Conservation (phyloP, 2,888 invertebrate genomes). For the Sminthurinus aureus region DNA sequence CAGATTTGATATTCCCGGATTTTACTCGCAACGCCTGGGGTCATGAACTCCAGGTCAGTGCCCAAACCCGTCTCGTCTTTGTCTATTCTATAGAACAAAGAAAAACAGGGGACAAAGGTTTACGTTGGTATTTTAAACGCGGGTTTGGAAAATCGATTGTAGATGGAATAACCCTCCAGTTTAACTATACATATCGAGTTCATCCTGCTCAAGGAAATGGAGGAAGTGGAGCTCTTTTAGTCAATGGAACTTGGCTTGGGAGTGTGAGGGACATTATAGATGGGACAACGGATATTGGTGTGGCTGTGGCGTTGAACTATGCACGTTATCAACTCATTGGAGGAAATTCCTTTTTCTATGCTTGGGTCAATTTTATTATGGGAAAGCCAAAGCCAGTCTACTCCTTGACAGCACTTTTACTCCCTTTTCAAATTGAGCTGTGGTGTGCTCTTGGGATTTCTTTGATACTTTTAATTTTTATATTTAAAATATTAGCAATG, state of each 20-base stretch:
- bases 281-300: conserved; percentile 16
- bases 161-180: conserved; percentile 9
- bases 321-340: conserved; percentile 24
- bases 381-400: conserved; percentile 27
- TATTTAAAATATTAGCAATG: background rate
- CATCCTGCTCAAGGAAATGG: conserved; percentile 25
- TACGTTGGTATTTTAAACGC: conserved; percentile 22
- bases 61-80: conserved; percentile 19
- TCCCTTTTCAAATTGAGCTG: conserved; percentile 20
- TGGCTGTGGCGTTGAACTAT: conserved; percentile 24
- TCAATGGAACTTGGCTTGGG: conserved; percentile 30
- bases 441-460: conserved; percentile 14
- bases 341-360: conserved; percentile 34
- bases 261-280: conserved; percentile 12
- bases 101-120: background rate
- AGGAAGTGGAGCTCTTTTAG: conserved; percentile 16
- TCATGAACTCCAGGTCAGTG: conserved; percentile 16
- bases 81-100: conserved; percentile 17
- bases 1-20: conserved; percentile 4
- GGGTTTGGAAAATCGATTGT: conserved; percentile 28
- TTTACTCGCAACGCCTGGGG: conserved; percentile 22
- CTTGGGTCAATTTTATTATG: conserved; percentile 44
- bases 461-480: background rate
- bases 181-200: conserved; percentile 25
- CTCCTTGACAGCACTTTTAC: conserved; percentile 38